Evolutionary conservation across 1,140 invertebrate genomes (phyloP).

Genomic region (Orchesella cincta): DNA sequence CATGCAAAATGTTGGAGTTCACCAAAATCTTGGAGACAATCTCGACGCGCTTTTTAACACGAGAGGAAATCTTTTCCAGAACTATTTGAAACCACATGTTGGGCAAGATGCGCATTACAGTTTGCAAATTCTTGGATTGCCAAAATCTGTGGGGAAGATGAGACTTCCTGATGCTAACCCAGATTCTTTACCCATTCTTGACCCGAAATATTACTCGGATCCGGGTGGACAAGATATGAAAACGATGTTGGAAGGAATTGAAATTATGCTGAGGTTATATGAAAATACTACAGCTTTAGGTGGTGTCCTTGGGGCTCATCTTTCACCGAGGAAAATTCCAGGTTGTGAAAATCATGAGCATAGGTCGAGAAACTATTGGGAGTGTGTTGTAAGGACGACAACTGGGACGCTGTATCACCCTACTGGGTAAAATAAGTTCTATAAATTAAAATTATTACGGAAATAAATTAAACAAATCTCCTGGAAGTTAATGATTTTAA

Average conservation of each 20-base stretch:
- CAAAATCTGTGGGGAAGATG: constrained; percentile 72
- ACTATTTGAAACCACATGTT: constrained; percentile 56
- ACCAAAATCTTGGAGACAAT: background rate
- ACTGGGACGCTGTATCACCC: constrained; percentile 58
- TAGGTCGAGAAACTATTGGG: constrained; percentile 55
- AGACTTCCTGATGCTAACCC: constrained; percentile 69
- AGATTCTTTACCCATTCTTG: constrained; percentile 72
- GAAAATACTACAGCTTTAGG: constrained; percentile 21
- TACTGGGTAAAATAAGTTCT: no score
- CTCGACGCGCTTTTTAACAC: background rate
- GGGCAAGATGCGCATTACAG: constrained; percentile 64
- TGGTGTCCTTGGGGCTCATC: constrained; percentile 23
- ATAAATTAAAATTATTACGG: no score
- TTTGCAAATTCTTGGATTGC: constrained; percentile 70
- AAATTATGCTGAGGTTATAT: background rate
- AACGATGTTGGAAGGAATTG: constrained; percentile 32
- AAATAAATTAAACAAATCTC: no score
- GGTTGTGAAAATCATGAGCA: constrained; percentile 12
- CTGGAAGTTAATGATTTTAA: no score
- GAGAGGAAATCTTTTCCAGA: background rate
- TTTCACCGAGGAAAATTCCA: constrained; percentile 30
- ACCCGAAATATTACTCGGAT: constrained; percentile 75
- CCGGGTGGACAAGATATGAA: constrained; percentile 48
- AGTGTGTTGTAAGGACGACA: constrained; percentile 50
- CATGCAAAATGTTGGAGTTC: background rate